Conservation (phyloP, 2,113 vertebrate species). For the Brachyistius frenatus region DNA sequence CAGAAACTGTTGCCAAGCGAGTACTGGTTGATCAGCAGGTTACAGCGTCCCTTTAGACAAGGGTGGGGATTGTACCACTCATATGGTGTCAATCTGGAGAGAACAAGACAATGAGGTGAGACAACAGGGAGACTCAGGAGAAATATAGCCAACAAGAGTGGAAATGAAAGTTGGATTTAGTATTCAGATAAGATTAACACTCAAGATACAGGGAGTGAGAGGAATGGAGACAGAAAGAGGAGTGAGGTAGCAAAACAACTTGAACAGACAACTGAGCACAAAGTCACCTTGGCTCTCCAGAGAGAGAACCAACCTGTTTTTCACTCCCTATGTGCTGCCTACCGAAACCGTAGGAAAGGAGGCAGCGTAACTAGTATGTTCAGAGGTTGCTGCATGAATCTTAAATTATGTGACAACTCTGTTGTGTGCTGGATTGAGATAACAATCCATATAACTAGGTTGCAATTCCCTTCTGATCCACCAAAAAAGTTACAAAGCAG, state of each 20-base stretch:
- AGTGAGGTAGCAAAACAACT: constrained; percentile 50
- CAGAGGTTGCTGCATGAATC: constrained; percentile 30
- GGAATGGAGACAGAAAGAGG: constrained; percentile 25
- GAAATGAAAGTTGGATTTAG: constrained; percentile 20
- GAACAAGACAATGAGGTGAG: constrained; percentile 25
- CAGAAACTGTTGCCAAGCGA: constrained; percentile 97
- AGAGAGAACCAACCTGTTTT: constrained; percentile 64
- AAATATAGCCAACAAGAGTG: not conserved
- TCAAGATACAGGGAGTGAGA: constrained; percentile 33
- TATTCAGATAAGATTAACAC: constrained; percentile 53
- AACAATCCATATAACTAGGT: not conserved
- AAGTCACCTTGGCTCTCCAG: constrained; percentile 73
- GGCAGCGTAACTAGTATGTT: constrained; percentile 42
- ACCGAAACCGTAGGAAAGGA: constrained; percentile 23
- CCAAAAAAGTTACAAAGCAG: not conserved
- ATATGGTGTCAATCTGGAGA: constrained; percentile 91
- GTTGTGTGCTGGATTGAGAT: not conserved
- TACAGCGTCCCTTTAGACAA: constrained; percentile 93
- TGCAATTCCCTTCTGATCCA: not conserved
- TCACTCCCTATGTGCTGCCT: constrained; percentile 53
- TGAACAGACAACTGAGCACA: constrained; percentile 61
- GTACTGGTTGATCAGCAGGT: constrained; percentile 97
- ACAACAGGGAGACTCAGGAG: constrained; percentile 8
- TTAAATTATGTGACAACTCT: constrained; percentile 13
- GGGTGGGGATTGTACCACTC: constrained; percentile 99